Percentiles rank a stretch among this genome's conserved stretches.
These are phyloP conservation scores for Dolichallabes microphthalmus DNA, from an alignment of 2,113 vertebrate genomes.

Conservation along the genomic window DNA sequence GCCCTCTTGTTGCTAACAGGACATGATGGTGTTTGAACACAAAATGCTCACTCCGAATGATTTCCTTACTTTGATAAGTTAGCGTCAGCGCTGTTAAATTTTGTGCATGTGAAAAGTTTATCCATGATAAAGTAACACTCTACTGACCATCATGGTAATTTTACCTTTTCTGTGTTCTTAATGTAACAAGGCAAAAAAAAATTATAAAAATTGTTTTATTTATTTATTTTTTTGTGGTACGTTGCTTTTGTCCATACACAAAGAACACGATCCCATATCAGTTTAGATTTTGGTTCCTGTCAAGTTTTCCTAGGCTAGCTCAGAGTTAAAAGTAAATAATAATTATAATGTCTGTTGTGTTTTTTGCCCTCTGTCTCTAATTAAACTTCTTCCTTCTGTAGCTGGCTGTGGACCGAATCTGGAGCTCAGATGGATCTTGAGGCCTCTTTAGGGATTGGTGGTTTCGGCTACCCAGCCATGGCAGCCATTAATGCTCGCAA, in stretches of 20 bases:
- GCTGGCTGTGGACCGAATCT: slow-evolving; percentile 89
- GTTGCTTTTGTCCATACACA: not conserved
- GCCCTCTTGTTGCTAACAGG: too few species aligned
- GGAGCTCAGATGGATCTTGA: slow-evolving; percentile 91
- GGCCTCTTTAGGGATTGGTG: slow-evolving; percentile 87
- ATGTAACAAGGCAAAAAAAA: too few species aligned
- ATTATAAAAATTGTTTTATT: too few species aligned
- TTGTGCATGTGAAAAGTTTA: too few species aligned
- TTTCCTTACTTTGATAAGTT: too few species aligned
- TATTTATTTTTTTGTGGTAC: too few species aligned
- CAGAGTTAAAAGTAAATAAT: not conserved
- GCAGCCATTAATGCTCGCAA: slow-evolving; percentile 92
- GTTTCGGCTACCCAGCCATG: slow-evolving; percentile 96
- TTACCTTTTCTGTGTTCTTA: too few species aligned
- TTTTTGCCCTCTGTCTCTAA: not conserved
- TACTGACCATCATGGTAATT: too few species aligned
- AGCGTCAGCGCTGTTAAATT: too few species aligned
- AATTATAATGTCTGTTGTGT: not conserved
- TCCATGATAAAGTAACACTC: too few species aligned
- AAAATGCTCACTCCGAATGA: too few species aligned
- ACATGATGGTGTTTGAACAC: too few species aligned
- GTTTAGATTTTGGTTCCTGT: not conserved
- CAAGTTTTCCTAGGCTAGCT: not conserved
- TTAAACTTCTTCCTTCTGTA: slow-evolving; percentile 33
- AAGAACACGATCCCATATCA: not conserved